These are phyloP conservation scores for Archaeoteleia sp. DNA, from an alignment of 2,888 invertebrate species.

Conservation along the genomic window DNA sequence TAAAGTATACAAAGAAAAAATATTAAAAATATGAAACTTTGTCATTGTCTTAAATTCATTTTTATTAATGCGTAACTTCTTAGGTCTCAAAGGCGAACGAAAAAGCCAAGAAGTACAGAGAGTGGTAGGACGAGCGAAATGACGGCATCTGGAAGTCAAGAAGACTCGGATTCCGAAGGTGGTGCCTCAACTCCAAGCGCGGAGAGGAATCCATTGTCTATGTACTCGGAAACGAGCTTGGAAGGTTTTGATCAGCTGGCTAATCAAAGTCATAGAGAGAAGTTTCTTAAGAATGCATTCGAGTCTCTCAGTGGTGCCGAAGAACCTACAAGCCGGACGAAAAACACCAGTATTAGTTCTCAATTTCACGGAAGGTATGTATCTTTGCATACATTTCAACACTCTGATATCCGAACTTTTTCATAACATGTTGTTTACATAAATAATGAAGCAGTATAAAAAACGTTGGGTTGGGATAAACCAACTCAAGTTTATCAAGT, in stretches of 20 bases:
- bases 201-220: slow-evolving; percentile 83
- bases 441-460: too few relatives aligned
- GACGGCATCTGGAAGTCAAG: slow-evolving; percentile 79
- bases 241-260: slow-evolving; percentile 80
- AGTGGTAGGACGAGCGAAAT: slow-evolving; percentile 67
- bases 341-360: slow-evolving; percentile 73
- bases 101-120: slow-evolving; percentile 65
- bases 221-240: slow-evolving; percentile 83
- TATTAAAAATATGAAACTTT: too few relatives aligned
- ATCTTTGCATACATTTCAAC: too few relatives aligned
- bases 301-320: slow-evolving; percentile 84
- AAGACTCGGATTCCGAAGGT: slow-evolving; percentile 80
- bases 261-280: slow-evolving; percentile 76
- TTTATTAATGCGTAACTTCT: slow-evolving; percentile 7
- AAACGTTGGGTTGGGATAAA: too few relatives aligned
- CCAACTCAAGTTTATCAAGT: too few relatives aligned
- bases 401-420: too few relatives aligned
- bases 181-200: slow-evolving; percentile 88
- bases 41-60: background rate
- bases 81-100: slow-evolving; percentile 69
- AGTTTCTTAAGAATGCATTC: slow-evolving; percentile 81
- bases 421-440: too few relatives aligned
- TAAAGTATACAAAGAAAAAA: too few relatives aligned
- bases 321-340: slow-evolving; percentile 65
- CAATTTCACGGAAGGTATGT: slow-evolving; percentile 73